Evolutionary conservation across 2,113 vertebrate species (phyloP), one percentile per base, ranked within the genome.

Genomic region (Lutjanus erythropterus): DNA sequence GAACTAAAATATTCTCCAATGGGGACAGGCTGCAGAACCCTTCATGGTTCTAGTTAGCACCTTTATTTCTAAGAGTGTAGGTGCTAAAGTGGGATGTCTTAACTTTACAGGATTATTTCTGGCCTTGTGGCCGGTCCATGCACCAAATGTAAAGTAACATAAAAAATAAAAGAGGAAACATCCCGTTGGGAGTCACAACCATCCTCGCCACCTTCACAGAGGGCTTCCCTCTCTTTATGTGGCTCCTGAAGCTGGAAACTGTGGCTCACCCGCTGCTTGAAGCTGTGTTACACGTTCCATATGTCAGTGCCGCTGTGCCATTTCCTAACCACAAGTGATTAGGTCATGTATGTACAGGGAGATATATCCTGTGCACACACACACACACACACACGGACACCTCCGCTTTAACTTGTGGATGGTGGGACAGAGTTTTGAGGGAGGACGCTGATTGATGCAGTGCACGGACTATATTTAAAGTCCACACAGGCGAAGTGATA

Each of bases 181-280:
- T 88, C 44, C 76, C 33, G 46, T 66, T 2, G 31, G 29, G 78
- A 60, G 50, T 39, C 58, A 35, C 58, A 37, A 52, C 31, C 56
- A 21, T 74, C 64, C n/a, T n/a, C n/a, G n/a, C 42, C 58, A 65
- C 65, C 68, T 76, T 71, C 14, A 74, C 78, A 4, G 27, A 71
- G 90, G 88, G 84, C 60, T 85, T 86, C 64, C 81, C 82, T 77
- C 71, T 77, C 50, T 66, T 69, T 58, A 74, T 37, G 52, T 66
- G 66, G 62, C 80, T 83, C 61, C 76, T 0, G 5, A 16, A 70
- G 75, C 80, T 91, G 92, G 92, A 93, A 93, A 92, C 83, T 89
- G 64, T 84, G 78, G 83, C 89, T 93, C 83, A 86, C 42, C 29
- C 67, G 16, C 64, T 64, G 52, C 70, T 52, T 44, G 23, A 71